A percentile compares a stretch with the other conserved stretches of the same genome.
These are phyloP conservation scores for Leucania comma DNA, from an alignment of 2,888 invertebrate genomes.

Conservation along the genomic window DNA sequence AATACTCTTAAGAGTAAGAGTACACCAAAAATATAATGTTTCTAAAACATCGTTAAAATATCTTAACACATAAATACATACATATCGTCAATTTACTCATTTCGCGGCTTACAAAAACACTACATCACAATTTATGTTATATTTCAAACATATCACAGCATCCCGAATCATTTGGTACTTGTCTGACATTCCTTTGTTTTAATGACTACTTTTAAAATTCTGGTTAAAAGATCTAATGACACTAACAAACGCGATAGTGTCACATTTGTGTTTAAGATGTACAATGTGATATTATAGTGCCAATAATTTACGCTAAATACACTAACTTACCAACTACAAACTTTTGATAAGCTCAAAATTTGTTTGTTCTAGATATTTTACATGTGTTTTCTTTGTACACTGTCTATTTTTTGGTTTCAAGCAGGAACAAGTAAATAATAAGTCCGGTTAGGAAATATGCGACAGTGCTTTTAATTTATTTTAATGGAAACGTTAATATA, in stretches of 20 bases:
- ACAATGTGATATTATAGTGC: conserved; percentile 44
- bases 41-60: conserved; percentile 56
- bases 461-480: conserved; percentile 46
- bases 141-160: conserved; percentile 79
- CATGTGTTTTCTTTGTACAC: conserved; percentile 65
- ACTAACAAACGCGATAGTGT: conserved; percentile 41
- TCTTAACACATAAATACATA: conserved; percentile 53
- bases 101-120: conserved; percentile 54
- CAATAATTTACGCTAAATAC: conserved; percentile 42
- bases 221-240: conserved; percentile 48
- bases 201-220: conserved; percentile 44
- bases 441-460: conserved; percentile 46
- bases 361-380: conserved; percentile 73
- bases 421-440: conserved; percentile 72
- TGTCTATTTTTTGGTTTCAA: conserved; percentile 75
- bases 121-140: conserved; percentile 67
- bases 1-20: conserved; percentile 40
- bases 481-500: conserved; percentile 17
- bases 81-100: conserved; percentile 48
- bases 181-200: conserved; percentile 57
- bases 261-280: conserved; percentile 43
- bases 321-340: conserved; percentile 59
- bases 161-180: conserved; percentile 70
- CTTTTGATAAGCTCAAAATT: conserved; percentile 67
- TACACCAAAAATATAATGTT: conserved; percentile 43